Evolutionary conservation across 2,888 invertebrate genomes (phyloP).

Genomic region (Endotricha flammealis): DNA sequence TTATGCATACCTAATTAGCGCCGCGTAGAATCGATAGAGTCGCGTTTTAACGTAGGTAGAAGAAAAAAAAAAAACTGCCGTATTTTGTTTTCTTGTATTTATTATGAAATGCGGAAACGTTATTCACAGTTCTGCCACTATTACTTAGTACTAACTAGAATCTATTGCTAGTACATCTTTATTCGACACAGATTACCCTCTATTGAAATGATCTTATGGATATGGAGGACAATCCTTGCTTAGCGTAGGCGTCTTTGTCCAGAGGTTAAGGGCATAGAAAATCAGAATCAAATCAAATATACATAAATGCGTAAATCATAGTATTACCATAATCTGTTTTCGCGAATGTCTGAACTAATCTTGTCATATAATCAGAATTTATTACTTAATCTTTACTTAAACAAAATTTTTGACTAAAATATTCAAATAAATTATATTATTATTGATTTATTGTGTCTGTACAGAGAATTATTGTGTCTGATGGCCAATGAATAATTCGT

Average conservation of each 20-base stretch:
- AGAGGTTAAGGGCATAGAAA: not conserved
- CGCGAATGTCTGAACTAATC: not conserved
- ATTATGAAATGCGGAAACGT: no score
- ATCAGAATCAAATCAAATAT: not conserved
- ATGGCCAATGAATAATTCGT: not conserved
- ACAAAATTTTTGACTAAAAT: constrained; percentile 10
- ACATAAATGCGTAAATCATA: not conserved
- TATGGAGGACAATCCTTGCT: no score
- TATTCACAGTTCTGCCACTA: no score
- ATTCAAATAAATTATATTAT: constrained; percentile 10
- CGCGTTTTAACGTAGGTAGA: no score
- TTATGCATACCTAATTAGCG: no score
- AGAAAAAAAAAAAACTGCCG: no score
- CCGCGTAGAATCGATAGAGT: no score
- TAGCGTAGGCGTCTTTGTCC: not conserved
- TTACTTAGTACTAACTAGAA: no score
- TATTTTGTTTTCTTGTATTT: no score
- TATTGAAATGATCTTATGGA: no score
- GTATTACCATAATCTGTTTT: not conserved
- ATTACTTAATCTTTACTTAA: constrained; percentile 10
- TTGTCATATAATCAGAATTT: constrained; percentile 5
- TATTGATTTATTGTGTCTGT: not conserved
- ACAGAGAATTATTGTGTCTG: not conserved
- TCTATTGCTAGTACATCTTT: no score
- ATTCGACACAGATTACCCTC: no score